Evolutionary conservation across 2,113 vertebrate species (phyloP).

Genomic region (Lasiurus cinereus): DNA sequence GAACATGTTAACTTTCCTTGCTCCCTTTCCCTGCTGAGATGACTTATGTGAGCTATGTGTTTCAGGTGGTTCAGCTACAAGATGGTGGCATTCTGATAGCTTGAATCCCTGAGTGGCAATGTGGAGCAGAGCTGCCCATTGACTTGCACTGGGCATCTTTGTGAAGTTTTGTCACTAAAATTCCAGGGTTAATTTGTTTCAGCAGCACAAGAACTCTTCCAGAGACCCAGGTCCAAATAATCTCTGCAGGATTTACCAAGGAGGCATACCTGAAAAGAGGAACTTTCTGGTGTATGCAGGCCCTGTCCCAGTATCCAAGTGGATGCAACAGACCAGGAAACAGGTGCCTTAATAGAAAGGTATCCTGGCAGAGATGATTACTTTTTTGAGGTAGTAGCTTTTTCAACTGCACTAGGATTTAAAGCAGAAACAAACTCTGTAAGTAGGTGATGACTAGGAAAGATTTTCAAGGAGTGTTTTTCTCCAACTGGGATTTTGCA

Average conservation of each 20-base stretch:
- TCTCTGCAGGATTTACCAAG: background rate
- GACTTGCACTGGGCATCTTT: background rate
- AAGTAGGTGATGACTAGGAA: background rate
- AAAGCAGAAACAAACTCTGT: background rate
- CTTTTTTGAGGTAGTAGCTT: background rate
- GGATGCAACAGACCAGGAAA: background rate
- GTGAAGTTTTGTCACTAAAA: background rate
- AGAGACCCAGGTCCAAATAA: background rate
- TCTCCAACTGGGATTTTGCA: constrained; percentile 7
- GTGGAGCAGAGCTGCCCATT: background rate
- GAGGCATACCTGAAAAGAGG: background rate
- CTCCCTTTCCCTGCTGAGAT: background rate
- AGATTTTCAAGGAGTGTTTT: constrained; percentile 32
- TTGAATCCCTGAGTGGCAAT: background rate
- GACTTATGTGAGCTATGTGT: background rate
- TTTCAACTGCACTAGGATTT: background rate
- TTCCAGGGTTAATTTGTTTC: background rate
- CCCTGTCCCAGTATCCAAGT: no score
- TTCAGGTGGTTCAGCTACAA: background rate
- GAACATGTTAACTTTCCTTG: background rate
- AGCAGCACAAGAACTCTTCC: background rate
- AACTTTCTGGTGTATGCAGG: background rate
- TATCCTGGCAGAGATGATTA: background rate
- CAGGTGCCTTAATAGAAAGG: background rate
- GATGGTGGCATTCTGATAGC: background rate